These are phyloP conservation scores for Linepithema humile DNA, from an alignment of 1,140 invertebrate genomes.

Conservation along the genomic window DNA sequence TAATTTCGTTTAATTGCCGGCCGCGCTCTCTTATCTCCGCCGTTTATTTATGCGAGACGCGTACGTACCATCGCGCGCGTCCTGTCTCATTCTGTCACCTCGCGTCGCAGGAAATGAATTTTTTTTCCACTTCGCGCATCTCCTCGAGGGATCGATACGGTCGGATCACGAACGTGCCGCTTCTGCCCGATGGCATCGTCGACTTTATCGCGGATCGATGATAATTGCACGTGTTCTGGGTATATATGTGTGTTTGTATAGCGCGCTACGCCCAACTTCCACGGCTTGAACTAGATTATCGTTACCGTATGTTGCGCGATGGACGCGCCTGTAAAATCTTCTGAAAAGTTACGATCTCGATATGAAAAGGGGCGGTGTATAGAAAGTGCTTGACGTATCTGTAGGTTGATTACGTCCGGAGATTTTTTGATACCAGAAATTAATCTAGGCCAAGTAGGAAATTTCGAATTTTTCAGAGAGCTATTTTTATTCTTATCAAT, in stretches of 20 bases:
- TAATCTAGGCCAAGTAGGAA: too few species aligned
- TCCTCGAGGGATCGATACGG: slow-evolving; percentile 27
- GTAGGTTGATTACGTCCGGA: not conserved
- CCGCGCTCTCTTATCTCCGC: slow-evolving; percentile 7
- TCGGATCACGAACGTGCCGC: not conserved
- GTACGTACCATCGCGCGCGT: not conserved
- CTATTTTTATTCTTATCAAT: not conserved
- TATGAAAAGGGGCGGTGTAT: not conserved
- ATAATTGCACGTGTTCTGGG: not conserved
- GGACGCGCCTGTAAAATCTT: not conserved
- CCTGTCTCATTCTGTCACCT: not conserved
- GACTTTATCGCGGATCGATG: slow-evolving; percentile 43
- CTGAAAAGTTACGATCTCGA: not conserved
- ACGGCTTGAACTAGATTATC: slow-evolving; percentile 10
- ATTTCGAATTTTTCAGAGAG: not conserved
- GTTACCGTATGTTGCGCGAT: not conserved
- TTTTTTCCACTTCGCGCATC: not conserved
- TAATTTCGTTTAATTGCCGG: slow-evolving; percentile 37
- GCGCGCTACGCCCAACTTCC: not conserved
- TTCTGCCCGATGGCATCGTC: not conserved
- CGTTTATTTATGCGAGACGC: slow-evolving; percentile 20
- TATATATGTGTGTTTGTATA: not conserved
- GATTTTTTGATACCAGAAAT: not conserved
- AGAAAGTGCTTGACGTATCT: not conserved
- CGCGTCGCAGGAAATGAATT: slow-evolving; percentile 33